Base-by-base conservation (phyloP, 2,888 invertebrate genomes). In the Leucophenga maculata region DNA sequence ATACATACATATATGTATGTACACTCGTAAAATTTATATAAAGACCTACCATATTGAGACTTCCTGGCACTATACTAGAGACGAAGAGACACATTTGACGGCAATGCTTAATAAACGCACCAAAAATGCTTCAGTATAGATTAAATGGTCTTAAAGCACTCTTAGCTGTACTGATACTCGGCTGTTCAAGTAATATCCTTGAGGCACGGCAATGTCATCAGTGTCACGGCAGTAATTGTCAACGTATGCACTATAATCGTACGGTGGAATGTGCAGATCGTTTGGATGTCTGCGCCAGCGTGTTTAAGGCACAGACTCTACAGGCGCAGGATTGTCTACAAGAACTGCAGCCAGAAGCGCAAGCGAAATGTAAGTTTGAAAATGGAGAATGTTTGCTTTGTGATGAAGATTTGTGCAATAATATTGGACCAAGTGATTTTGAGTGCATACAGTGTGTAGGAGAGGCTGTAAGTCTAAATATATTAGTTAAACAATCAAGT, bases 201-300 rank as follows among this genome's bases (percentile, higher is more conserved):
- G 77, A 77, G n/a, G 69, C 69, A 11, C 69, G 75, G 16, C 76
- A 71, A 14, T 85, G 85, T 55, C 50, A 74, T 2, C 75, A 77
- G 62, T 85, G 85, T 62, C 72, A 77, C 0, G 86, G 84, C 48
- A 78, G 80, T 20, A 78, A 77, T 52, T 85, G 86, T 32, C 80
- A 80, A 59, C 74, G 80, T 11, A 77, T 67, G 11, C 77, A 68
- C 9, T 83, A 76, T 18, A 72, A 69, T 59, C 72, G 69, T 6
- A 73, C 74, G 4, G 80, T 76, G 60, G 68, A 75, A 0, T 85
- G 86, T 48, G 39, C 73, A 2, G 78, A 83, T 69, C 72, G 74
- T 20, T 54, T 86, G 65, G 85, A 85, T 71, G 71, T 76, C 9
- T 85, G 85, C 70, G 79, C 78, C 0, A 85, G 79, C 62, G 76